Conservation (phyloP, 2,113 vertebrate species). For the Tragelaphus strepsiceros region DNA sequence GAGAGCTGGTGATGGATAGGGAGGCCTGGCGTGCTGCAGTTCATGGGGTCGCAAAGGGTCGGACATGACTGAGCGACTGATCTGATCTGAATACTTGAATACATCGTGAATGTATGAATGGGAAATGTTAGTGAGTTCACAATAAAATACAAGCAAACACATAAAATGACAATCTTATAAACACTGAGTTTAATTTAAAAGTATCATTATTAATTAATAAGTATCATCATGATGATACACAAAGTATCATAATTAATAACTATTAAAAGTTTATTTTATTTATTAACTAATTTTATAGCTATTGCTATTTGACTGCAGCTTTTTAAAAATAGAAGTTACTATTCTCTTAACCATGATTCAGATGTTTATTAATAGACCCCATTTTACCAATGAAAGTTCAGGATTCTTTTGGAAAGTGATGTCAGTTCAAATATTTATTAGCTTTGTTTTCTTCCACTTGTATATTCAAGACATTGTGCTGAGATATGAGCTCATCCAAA, state of each 20-base stretch:
- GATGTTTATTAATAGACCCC: constrained; percentile 22
- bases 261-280: not conserved
- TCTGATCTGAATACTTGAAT: not conserved
- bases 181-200: not conserved
- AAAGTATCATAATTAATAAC: not conserved
- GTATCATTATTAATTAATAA: not conserved
- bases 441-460: constrained; percentile 36
- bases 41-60: too few relatives aligned
- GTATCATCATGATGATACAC: not conserved
- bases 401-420: constrained; percentile 39
- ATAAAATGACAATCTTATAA: not conserved
- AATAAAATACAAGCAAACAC: not conserved
- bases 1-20: too few relatives aligned
- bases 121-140: not conserved
- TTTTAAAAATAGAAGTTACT: not conserved
- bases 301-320: not conserved
- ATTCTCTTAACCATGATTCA: not conserved
- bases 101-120: not conserved
- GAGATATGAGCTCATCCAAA: constrained; percentile 29
- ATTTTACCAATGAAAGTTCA: not conserved
- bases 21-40: too few relatives aligned
- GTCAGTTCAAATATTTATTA: constrained; percentile 15
- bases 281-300: not conserved
- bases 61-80: too few relatives aligned
- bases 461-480: constrained; percentile 22